Percentiles rank a stretch among this genome's conserved stretches.
Conservation (phyloP, 2,113 vertebrate genomes). For the Serinus canaria region DNA sequence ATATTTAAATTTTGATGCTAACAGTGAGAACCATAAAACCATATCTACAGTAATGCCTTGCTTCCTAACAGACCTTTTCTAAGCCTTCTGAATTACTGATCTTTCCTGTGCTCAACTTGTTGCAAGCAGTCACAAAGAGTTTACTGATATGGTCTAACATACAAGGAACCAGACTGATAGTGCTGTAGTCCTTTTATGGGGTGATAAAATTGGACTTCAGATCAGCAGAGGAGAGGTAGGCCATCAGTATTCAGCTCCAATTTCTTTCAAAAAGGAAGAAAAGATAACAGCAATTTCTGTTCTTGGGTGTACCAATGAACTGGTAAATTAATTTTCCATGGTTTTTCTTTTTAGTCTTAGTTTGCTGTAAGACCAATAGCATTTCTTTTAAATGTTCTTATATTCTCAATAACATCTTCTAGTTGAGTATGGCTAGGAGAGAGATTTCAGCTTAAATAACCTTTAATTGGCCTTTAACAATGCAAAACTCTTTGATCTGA, state of each 20-base stretch:
- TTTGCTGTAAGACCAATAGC: neutral
- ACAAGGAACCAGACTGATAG: slow-evolving; percentile 46
- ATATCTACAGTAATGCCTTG: slow-evolving; percentile 9
- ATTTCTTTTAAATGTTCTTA: neutral
- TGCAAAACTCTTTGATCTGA: neutral
- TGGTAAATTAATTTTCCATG: slow-evolving; percentile 46
- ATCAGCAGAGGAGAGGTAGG: slow-evolving; percentile 51
- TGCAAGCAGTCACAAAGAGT: slow-evolving; percentile 32
- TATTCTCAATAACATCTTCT: neutral
- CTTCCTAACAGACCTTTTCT: slow-evolving; percentile 53
- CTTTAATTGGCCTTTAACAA: slow-evolving; percentile 35
- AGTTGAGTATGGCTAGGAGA: neutral
- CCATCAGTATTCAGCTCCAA: slow-evolving; percentile 12
- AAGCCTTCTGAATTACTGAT: slow-evolving; percentile 39
- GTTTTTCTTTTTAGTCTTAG: slow-evolving; percentile 4
- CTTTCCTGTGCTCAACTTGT: slow-evolving; percentile 37
- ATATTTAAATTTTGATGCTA: neutral
- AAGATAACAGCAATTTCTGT: neutral
- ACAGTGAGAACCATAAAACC: neutral
- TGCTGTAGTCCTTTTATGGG: slow-evolving; percentile 34
- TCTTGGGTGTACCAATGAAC: slow-evolving; percentile 23
- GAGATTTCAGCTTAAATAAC: slow-evolving; percentile 25
- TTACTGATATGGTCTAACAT: slow-evolving; percentile 15
- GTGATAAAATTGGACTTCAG: slow-evolving; percentile 47
- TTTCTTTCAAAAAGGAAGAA: slow-evolving; percentile 23